Conservation (phyloP, 2,888 invertebrate genomes). For the Pandemis corylana region DNA sequence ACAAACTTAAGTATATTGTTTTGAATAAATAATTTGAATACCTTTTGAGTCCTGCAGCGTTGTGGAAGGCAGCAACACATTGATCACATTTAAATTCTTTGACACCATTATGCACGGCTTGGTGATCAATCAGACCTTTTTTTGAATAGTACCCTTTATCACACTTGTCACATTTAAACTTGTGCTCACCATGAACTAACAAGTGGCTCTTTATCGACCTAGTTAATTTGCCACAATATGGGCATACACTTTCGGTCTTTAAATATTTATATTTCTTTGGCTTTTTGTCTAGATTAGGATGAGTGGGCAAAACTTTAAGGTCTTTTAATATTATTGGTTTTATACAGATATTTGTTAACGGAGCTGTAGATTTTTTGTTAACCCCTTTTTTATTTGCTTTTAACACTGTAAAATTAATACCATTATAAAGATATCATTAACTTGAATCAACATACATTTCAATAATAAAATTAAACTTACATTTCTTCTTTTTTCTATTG, state of each 20-base stretch:
- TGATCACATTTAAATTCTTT: conserved; percentile 59
- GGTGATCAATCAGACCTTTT: conserved; percentile 48
- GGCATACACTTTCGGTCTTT: conserved; percentile 55
- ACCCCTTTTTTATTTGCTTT: conserved; percentile 23
- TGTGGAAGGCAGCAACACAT: conserved; percentile 59
- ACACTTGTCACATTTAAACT: conserved; percentile 64
- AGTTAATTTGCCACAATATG: conserved; percentile 64
- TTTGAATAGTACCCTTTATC: conserved; percentile 52
- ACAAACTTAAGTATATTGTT: too few species aligned
- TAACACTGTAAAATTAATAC: conserved; percentile 14
- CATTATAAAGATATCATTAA: neutral
- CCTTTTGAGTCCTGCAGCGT: conserved; percentile 49
- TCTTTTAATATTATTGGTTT: conserved; percentile 60
- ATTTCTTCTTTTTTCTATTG: conserved; percentile 40
- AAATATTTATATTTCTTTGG: conserved; percentile 40
- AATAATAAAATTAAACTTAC: conserved; percentile 12
- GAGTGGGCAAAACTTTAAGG: conserved; percentile 50
- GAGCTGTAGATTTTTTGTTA: conserved; percentile 30
- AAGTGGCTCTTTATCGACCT: conserved; percentile 56
- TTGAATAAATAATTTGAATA: conserved; percentile 43
- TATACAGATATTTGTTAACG: conserved; percentile 46
- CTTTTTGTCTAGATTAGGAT: conserved; percentile 38
- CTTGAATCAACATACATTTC: neutral
- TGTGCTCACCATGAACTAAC: conserved; percentile 56
- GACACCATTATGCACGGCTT: conserved; percentile 45